These are phyloP conservation scores for Pelodytes ibericus DNA, from an alignment of 2,797 vertebrate genomes.

Conservation along the genomic window DNA sequence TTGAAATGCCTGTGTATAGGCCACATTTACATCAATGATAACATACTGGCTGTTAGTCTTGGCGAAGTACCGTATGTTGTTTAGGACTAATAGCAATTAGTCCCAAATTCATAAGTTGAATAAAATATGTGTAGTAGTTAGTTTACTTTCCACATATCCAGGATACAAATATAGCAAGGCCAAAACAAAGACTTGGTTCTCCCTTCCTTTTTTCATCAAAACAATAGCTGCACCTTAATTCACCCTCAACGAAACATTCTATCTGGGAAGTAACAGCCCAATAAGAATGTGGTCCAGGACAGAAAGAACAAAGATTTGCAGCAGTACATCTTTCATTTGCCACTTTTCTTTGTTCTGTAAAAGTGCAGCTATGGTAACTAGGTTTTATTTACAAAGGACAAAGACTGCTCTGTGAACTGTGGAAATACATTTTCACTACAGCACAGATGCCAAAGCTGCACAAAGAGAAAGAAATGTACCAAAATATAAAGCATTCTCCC, in stretches of 20 bases:
- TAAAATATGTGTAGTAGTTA: no score
- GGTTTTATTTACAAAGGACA: neutral
- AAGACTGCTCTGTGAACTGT: slow-evolving; percentile 3
- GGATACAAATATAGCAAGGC: no score
- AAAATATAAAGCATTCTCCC: no score
- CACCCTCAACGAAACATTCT: neutral
- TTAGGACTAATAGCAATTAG: no score
- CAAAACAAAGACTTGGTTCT: neutral
- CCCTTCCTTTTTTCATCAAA: no score
- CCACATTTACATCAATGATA: no score
- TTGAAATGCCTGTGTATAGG: no score
- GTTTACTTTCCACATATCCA: no score
- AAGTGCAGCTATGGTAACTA: neutral
- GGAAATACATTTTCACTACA: neutral
- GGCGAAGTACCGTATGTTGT: no score
- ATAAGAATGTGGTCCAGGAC: neutral
- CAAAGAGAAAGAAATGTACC: neutral
- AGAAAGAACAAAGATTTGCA: neutral
- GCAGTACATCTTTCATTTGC: neutral
- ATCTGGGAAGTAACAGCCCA: slow-evolving; percentile 6
- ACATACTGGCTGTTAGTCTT: no score
- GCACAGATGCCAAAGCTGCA: neutral
- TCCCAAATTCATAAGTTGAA: no score
- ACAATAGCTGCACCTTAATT: no score
- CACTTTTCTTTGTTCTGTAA: neutral